Evolutionary conservation across 2,113 vertebrate species (phyloP).

Genomic region (Ahaetulla prasina): DNA sequence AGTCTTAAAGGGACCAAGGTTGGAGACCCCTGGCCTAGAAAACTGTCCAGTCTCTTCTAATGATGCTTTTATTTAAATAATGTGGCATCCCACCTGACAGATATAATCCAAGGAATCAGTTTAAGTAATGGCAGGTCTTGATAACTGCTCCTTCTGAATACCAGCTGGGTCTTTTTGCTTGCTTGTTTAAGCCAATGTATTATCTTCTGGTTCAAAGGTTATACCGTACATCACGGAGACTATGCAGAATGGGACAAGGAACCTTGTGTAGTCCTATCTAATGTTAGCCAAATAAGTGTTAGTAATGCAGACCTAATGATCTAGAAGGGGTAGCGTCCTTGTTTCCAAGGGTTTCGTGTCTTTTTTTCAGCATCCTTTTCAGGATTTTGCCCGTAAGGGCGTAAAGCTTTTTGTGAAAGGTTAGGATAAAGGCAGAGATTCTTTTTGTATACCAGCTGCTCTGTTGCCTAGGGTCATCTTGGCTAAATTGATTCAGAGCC

Average conservation of each 20-base stretch:
- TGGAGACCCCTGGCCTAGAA: no score
- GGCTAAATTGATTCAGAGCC: neutral
- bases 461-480: neutral
- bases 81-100: neutral
- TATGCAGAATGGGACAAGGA: neutral
- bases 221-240: neutral
- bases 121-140: neutral
- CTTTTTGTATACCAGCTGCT: neutral
- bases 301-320: neutral
- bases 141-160: neutral
- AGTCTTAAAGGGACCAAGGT: no score
- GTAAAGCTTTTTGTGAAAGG: neutral
- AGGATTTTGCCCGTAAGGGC: neutral
- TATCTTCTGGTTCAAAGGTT: neutral
- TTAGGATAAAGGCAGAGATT: neutral
- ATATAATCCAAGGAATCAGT: neutral
- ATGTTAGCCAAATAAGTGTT: neutral
- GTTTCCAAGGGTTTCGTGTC: neutral
- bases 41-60: neutral
- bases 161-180: neutral
- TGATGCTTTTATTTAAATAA: neutral
- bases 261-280: neutral
- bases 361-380: neutral
- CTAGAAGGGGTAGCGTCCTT: neutral
- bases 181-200: neutral